Conservation (phyloP, 2,888 invertebrate species). For the Caenorhabditis sp. region DNA sequence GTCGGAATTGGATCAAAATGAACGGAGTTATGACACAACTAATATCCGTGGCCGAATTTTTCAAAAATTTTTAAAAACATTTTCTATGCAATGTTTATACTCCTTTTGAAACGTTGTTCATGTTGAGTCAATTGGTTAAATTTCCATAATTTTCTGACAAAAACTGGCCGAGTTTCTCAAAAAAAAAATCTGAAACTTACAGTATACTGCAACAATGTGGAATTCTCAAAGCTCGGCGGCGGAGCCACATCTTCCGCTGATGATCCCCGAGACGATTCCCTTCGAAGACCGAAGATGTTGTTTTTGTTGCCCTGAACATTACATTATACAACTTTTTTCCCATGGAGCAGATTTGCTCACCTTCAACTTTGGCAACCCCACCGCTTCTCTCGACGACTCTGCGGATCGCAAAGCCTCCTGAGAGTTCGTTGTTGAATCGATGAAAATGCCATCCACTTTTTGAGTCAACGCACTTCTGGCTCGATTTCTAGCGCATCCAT, state of each 20-base stretch:
- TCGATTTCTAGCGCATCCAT: conserved; percentile 81
- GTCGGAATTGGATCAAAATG: not conserved
- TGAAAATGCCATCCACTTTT: conserved; percentile 77
- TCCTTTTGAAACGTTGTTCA: not conserved
- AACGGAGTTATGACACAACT: not conserved
- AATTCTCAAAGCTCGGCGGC: conserved; percentile 58
- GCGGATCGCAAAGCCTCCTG: not conserved
- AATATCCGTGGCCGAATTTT: too few relatives aligned
- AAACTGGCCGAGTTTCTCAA: not conserved
- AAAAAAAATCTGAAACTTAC: conserved; percentile 50
- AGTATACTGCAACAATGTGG: conserved; percentile 72
- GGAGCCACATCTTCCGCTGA: not conserved
- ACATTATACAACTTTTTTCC: not conserved
- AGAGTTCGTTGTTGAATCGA: conserved; percentile 54
- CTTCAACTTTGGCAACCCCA: conserved; percentile 47
- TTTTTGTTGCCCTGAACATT: conserved; percentile 39
- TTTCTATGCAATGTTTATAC: not conserved
- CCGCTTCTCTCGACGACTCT: conserved; percentile 14
- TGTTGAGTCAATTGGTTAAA: too few relatives aligned
- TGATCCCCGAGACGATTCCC: conserved; percentile 41
- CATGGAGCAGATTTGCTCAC: not conserved
- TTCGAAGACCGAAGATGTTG: conserved; percentile 69
- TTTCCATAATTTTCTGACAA: not conserved
- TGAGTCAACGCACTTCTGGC: conserved; percentile 78
- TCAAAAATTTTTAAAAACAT: not conserved